These are phyloP conservation scores for Coptodon bakossiorum DNA, from an alignment of 2,113 vertebrate genomes.

Conservation along the genomic window DNA sequence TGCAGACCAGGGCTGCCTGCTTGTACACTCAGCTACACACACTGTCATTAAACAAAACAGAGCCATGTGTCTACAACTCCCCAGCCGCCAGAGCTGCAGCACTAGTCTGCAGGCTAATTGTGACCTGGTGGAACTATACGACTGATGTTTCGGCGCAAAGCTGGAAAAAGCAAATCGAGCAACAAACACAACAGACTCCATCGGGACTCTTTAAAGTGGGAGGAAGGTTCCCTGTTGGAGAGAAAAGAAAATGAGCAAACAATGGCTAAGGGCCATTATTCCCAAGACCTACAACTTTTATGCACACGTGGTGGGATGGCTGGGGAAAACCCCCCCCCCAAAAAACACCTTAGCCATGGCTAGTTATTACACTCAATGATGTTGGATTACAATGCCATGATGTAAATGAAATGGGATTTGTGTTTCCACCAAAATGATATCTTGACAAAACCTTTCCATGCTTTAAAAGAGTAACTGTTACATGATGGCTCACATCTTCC, in stretches of 20 bases:
- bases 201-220: conserved; percentile 20
- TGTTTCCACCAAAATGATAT: conserved; percentile 11
- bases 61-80: conserved; percentile 57
- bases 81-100: conserved; percentile 16
- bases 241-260: conserved; percentile 36
- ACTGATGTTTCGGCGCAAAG: conserved; percentile 27
- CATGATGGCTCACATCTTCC: not conserved
- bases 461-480: not conserved
- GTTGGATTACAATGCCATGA: not conserved
- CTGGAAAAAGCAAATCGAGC: conserved; percentile 27
- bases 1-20: conserved; percentile 23
- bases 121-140: conserved; percentile 55
- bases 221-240: conserved; percentile 21
- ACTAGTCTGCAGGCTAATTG: conserved; percentile 51
- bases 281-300: conserved; percentile 21
- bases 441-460: not conserved
- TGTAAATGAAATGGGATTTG: conserved; percentile 12
- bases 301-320: not conserved
- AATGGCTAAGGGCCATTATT: conserved; percentile 37
- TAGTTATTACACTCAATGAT: conserved; percentile 5
- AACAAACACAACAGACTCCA: conserved; percentile 37
- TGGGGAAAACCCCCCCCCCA: not conserved
- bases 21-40: conserved; percentile 23
- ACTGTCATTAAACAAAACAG: conserved; percentile 64
- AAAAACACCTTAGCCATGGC: conserved; percentile 7